Evolutionary conservation across 1,140 invertebrate species (phyloP), one percentile per base, ranked within the genome.

Genomic region (Coelopa frigida): DNA sequence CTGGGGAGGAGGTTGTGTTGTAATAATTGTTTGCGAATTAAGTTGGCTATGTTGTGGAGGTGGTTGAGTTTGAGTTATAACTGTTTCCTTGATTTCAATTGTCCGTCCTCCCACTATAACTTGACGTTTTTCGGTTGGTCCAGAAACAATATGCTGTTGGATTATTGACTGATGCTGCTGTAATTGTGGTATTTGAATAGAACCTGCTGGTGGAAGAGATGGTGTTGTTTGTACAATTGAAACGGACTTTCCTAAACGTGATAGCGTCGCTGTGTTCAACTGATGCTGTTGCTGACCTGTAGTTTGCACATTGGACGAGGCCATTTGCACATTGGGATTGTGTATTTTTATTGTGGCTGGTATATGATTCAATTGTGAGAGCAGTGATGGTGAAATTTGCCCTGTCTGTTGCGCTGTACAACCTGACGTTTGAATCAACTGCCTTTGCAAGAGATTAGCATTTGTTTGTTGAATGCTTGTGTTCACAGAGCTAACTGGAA

Each of bases 111-210:
- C 52, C 5, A 67, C 20, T 5, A 67, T 36, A n/a, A 52, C 37
- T 35, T 66, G 63, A 7, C 59, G 50, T 36, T 67, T 67, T n/a
- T 67, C 61, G 0, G 44, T 36, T 1, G 57, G 64, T 2, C 63
- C 56, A 6, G 64, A 64, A 29, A 63, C 64, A 11, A 63, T 60
- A 44, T 63, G 61, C 33, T 67, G 63, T 43, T 68, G 64, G 29
- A 68, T 67, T 12, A 68, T 67, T n/a, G 64, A 67, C 32, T 67
- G 61, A 43, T 68, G 64, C 32, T 68, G 60, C 49, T 67, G 63
- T 24, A 64, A 48, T 23, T 67, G 63, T 0, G 60, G 63, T 44
- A 67, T 61, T 8, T 58, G 54, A n/a, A 58, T 33, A 1, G 48
- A 57, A 21, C 21, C 53, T 38, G 33, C 31, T 51, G 26, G 41